Conservation (phyloP, 1,140 invertebrate genomes). For the Microplitis demolitor region DNA sequence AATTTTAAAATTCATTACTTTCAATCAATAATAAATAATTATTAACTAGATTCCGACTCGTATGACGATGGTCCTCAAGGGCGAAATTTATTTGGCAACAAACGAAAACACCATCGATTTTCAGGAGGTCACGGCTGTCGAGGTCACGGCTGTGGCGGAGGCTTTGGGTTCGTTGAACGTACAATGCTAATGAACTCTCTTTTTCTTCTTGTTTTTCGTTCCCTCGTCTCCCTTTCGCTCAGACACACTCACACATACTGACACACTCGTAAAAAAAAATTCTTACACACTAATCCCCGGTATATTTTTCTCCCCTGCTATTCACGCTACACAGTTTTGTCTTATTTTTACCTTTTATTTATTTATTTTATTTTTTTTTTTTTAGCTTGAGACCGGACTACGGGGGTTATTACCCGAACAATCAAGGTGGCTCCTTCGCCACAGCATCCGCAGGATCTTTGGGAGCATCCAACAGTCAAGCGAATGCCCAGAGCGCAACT, state of each 20-base stretch:
- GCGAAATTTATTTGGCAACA: constrained; percentile 28
- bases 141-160: constrained; percentile 33
- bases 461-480: constrained; percentile 26
- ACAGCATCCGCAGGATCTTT: constrained; percentile 43
- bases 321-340: constrained; percentile 18
- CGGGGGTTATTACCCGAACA: constrained; percentile 31
- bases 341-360: too few species aligned
- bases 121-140: constrained; percentile 35
- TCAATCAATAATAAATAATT: constrained; percentile 26
- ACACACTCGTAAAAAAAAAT: neutral
- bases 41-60: constrained; percentile 19
- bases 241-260: neutral
- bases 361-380: neutral
- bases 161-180: constrained; percentile 28
- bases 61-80: constrained; percentile 4
- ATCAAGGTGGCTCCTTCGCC: constrained; percentile 37
- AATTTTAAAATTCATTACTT: neutral
- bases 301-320: constrained; percentile 5
- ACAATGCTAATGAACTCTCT: constrained; percentile 26
- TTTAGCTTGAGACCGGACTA: constrained; percentile 31
- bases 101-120: constrained; percentile 7
- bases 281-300: neutral
- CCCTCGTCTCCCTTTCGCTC: constrained; percentile 1
- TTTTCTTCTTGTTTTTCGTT: constrained; percentile 2
- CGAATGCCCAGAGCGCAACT: constrained; percentile 42